These are phyloP conservation scores for Morpho helenor DNA, from an alignment of 2,888 invertebrate genomes.

Conservation along the genomic window DNA sequence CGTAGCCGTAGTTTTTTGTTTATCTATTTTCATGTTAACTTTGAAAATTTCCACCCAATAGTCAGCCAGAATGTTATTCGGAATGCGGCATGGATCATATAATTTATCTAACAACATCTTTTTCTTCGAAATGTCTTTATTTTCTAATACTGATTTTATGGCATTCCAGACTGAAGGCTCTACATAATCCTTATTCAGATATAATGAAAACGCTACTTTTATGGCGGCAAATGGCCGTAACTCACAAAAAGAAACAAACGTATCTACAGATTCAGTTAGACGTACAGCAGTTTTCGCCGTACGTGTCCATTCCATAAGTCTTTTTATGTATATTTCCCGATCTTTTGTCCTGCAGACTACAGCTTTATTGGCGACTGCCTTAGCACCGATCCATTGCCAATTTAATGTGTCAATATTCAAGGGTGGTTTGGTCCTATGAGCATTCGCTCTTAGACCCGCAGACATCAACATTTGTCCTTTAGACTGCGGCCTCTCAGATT, in stretches of 20 bases:
- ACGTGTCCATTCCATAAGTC: slow-evolving; percentile 37
- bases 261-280: slow-evolving; percentile 34
- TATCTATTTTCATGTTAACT: slow-evolving; percentile 28
- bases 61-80: slow-evolving; percentile 37
- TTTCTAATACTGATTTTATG: slow-evolving; percentile 37
- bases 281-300: slow-evolving; percentile 40
- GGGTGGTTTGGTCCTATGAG: slow-evolving; percentile 40
- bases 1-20: slow-evolving; percentile 26
- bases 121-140: slow-evolving; percentile 29
- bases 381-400: slow-evolving; percentile 44
- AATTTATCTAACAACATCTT: slow-evolving; percentile 14
- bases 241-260: slow-evolving; percentile 31
- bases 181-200: slow-evolving; percentile 27
- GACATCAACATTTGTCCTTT: slow-evolving; percentile 27
- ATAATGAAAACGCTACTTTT: slow-evolving; percentile 36
- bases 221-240: slow-evolving; percentile 39
- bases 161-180: slow-evolving; percentile 43
- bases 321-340: slow-evolving; percentile 30
- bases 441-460: slow-evolving; percentile 40
- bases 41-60: slow-evolving; percentile 41
- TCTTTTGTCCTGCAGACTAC: slow-evolving; percentile 35
- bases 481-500: slow-evolving; percentile 19
- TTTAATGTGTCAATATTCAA: slow-evolving; percentile 37
- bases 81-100: slow-evolving; percentile 32
- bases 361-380: slow-evolving; percentile 43